Evolutionary conservation across 2,113 vertebrate species (phyloP).

Genomic region (Oceanites oceanicus): DNA sequence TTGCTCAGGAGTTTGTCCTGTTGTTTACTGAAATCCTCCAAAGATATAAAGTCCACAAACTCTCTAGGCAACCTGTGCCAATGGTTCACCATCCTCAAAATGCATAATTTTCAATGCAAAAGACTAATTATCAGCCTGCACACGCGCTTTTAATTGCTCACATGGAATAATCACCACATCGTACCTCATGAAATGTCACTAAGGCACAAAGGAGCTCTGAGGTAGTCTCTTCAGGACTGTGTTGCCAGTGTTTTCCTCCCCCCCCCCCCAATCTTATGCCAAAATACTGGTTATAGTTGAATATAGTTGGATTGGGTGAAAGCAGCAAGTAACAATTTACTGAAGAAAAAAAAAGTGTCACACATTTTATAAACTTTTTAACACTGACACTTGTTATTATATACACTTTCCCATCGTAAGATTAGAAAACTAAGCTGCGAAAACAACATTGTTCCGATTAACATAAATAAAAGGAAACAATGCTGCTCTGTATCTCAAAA

Average conservation of each 20-base stretch:
- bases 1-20: not conserved
- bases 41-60: not conserved
- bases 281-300: not conserved
- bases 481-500: not conserved
- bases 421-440: not conserved
- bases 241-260: too few species aligned
- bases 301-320: not conserved
- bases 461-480: not conserved
- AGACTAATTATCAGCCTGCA: not conserved
- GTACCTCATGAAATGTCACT: not conserved
- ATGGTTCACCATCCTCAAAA: not conserved
- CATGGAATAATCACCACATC: not conserved
- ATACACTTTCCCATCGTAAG: not conserved
- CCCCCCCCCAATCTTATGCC: not conserved
- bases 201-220: not conserved
- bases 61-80: not conserved
- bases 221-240: not conserved
- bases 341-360: not conserved
- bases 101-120: rapidly evolving
- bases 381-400: not conserved
- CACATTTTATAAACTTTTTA: not conserved
- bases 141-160: not conserved
- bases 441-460: not conserved
- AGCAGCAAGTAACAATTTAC: not conserved
- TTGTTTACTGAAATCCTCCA: not conserved